Base-by-base conservation (phyloP, 2,797 vertebrate species). In the Silurus lanzhouensis region DNA sequence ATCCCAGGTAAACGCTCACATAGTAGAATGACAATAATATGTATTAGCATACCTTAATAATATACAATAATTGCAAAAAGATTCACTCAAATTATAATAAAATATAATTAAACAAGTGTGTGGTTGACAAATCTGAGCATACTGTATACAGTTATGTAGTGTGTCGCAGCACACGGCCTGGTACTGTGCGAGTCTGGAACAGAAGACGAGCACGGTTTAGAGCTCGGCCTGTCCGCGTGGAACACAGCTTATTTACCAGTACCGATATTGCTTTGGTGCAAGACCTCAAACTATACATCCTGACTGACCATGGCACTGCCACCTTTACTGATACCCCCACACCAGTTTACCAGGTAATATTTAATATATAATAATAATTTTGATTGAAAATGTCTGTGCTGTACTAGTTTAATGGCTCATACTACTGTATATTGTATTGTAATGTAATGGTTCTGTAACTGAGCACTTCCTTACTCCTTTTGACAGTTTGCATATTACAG, bases 211-310 rank as follows among this genome's bases (percentile, higher is more conserved):
- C 82, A 48, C 89, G 93, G 64, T 93, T 90, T 38, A 27, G 78
- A 76, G 91, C 90, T 13, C 89, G 76, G 19, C 92, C 93, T 2
- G 91, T 94, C 84, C 87, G 90, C 61, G 90, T 93, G 88, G 93
- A 94, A 89, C 92, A 91, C 2, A 89, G 94, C 5, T 90, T 95
- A 83, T 87, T 89, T 87, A 88, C 93, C 84, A 91, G 81, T 84
- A 87, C 85, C 17, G 92, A 93, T 31, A 78, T 92, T 58, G 88
- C 92, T 31, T 78, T 95, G 76, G 86, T 88, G 44, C 93, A 85
- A 67, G 88, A 92, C 75, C 92, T 91, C 83, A 92, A 91, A 81
- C 85, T 93, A 17, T 94, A 93, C 88, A 91, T 94, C 86, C 90
- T 95, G 22, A 92, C 91, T 14, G 90, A 92, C 88, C 91, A 90